Conservation (phyloP, 2,113 vertebrate genomes). For the Ginglymostoma cirratum region DNA sequence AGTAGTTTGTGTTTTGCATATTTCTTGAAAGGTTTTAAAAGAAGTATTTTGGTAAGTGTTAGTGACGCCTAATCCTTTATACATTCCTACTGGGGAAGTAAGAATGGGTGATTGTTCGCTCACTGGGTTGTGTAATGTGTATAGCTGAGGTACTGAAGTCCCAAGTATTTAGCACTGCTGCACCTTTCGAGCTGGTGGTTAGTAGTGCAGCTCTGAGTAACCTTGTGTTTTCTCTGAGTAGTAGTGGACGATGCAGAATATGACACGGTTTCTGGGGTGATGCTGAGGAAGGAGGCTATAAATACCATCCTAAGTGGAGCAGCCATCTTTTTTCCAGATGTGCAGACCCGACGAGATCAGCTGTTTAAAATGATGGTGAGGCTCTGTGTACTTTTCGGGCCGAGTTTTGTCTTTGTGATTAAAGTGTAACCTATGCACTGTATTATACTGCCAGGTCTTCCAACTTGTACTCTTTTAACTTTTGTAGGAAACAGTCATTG, state of each 20-base stretch:
- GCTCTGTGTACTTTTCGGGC: background rate
- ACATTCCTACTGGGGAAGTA: no score
- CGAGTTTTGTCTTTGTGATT: background rate
- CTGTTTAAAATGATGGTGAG: conserved; percentile 92
- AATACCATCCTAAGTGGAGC: conserved; percentile 85
- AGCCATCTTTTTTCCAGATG: conserved; percentile 89
- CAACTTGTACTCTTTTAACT: conserved; percentile 37
- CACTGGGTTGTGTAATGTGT: background rate
- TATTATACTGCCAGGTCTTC: background rate
- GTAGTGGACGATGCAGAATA: conserved; percentile 73
- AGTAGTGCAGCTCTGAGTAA: background rate
- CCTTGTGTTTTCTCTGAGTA: conserved; percentile 47
- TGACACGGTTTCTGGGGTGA: conserved; percentile 58
- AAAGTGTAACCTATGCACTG: no score
- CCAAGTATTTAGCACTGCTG: background rate
- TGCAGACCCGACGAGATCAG: conserved; percentile 71
- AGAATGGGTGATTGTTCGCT: background rate
- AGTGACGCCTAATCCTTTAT: background rate
- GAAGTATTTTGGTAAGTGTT: background rate
- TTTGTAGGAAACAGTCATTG: conserved; percentile 83
- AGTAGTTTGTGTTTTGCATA: background rate
- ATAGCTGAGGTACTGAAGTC: background rate
- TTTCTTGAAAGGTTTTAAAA: background rate
- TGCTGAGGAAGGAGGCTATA: conserved; percentile 74
- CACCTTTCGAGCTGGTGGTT: background rate